Base-by-base conservation (phyloP, 2,797 vertebrate genomes). In the Sylvilagus floridanus region DNA sequence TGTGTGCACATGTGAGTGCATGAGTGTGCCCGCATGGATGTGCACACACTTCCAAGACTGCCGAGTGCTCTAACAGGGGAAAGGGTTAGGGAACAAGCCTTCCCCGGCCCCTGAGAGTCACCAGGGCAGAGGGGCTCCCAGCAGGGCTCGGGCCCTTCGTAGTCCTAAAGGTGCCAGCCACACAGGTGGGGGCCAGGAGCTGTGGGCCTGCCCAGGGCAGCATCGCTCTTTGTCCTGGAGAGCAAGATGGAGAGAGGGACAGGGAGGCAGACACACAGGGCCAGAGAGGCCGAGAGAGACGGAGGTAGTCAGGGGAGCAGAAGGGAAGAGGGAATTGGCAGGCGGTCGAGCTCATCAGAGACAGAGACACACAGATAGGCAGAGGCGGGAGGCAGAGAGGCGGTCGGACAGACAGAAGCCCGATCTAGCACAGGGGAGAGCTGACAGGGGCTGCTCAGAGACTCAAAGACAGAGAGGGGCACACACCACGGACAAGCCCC, bases 21-120 rank as follows among this genome's bases (percentile, higher is more conserved):
- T 30, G 32, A 30, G 11, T 24, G 3, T 10, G 1, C 10, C 4
- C 1, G 2, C 32, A 6, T 42, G 1, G 16, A 35, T 9, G n/a
- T 0, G 3, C 50, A 22, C 5, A 2, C 7, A 57, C 37, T 65
- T 62, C 32, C 35, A 50, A 63, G 14, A 42, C n/a, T 7, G 8
- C 35, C 35, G 10, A 54, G 62, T 22, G 52, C 60, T 71, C 11
- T 16, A 35, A 4, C 26, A 22, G 17, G 21, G 47, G 65, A n/a
- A 52, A 7, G 32, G 42, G 21, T 30, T 10, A 19, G 32, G 50
- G 30, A 35, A 54, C 35, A 0, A 4, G 35, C 50, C 2, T 9
- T 12, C 4, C 30, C 37, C 16, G 9, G 47, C 2, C 63, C 54
- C 69, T 14, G 54, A 37, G 65, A 52, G 3, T 35, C 2, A 47